These are phyloP conservation scores for Burhinus bistriatus DNA, from an alignment of 2,113 vertebrate species.

Conservation along the genomic window DNA sequence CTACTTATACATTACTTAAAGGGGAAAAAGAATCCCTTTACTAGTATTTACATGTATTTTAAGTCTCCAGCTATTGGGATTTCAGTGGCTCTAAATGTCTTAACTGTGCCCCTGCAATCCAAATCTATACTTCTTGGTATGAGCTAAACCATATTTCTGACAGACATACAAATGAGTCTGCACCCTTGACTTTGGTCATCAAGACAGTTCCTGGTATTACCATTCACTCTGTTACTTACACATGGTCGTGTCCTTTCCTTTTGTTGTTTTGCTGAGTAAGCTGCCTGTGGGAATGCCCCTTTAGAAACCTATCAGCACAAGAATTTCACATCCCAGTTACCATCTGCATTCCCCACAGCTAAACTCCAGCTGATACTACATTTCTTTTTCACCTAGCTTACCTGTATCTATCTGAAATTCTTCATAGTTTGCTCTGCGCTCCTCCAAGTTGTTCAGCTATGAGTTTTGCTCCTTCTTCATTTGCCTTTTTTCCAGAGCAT, in stretches of 20 bases:
- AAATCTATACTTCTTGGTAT: not conserved
- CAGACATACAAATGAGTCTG: not conserved
- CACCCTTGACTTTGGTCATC: not conserved
- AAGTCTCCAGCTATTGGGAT: not conserved
- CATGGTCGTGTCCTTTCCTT: accelerated
- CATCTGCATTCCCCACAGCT: not conserved
- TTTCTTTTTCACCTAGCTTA: not conserved
- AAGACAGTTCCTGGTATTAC: not conserved
- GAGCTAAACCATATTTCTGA: not conserved
- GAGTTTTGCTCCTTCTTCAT: not conserved
- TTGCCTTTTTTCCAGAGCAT: not conserved
- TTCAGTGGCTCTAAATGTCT: not conserved
- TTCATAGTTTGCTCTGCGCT: not conserved
- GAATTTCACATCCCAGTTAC: not conserved
- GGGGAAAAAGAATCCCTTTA: accelerated
- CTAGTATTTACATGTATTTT: not conserved
- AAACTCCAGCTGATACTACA: not conserved
- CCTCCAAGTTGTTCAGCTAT: not conserved
- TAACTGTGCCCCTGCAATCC: not conserved
- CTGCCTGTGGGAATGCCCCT: not conserved
- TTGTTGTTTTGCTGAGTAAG: not conserved
- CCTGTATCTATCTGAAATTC: not conserved
- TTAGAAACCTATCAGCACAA: not conserved
- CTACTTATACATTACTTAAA: not conserved
- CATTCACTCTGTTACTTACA: not conserved